Evolutionary conservation across 2,113 vertebrate genomes (phyloP), one percentile per base, ranked within the genome.

Genomic region (Hydrochoerus hydrochaeris): DNA sequence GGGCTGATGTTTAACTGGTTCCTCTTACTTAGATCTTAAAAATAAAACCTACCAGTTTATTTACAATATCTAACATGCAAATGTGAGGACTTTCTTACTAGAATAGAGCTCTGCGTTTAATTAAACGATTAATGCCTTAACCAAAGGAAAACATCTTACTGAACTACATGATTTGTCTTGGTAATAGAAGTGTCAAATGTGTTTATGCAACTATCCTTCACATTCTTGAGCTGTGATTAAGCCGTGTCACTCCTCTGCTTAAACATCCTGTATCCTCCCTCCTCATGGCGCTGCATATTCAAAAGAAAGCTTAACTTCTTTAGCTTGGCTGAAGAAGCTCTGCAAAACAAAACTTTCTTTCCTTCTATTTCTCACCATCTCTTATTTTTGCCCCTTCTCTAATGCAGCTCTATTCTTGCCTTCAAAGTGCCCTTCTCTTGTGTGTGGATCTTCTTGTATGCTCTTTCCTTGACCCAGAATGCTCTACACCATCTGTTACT

Each of bases 161-260:
- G 54, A 94, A 97, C 90, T 88, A 94, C 44, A 71, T 71, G 11
- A 81, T 90, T 96, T 96, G 32, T 89, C 71, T 84, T 62, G 49
- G 17, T 88, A 94, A 80, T 67, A 86, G 11, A 86, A 58, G 8
- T 85, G 32, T 63, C 78, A 71, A 54, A 63, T 88, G 13, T 83
- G 13, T 82, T 91, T 49, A 75, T 0, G 65, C 1, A 10, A 7
- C 11, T 44, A 54, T 8, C 7, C 3, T 75, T 62, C 28, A 77
- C 75, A 4, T 71, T 96, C 83, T 22, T 69, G 35, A 73, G n/a
- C 28, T 62, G 9, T 13, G 82, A 0, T 84, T 46, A 67, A 52
- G 30, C 5, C 46, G 52, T 28, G 57, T n/a, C 38, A 7, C 19
- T 85, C 30, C 35, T 57, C 73, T 75, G 5, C n/a, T 41, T 65